Percentiles rank a stretch among this genome's conserved stretches.
Conservation (phyloP, 2,888 invertebrate genomes). For the Philonicus albiceps region DNA sequence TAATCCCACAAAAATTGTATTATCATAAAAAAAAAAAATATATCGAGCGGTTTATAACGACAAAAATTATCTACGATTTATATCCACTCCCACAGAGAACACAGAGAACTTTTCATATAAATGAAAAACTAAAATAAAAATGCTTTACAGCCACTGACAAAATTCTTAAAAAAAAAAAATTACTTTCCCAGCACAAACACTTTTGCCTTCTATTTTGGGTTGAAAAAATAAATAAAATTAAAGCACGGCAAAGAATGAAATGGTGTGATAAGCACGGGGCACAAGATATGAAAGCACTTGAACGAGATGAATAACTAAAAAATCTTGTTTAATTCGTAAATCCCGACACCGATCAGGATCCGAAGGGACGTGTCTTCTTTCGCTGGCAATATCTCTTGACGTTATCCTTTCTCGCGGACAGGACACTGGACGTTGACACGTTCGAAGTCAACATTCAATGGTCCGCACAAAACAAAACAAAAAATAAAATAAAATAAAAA, state of each 20-base stretch:
- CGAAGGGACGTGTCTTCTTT: not conserved
- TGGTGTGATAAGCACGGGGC: not conserved
- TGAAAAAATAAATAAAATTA: not conserved
- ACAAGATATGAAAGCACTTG: not conserved
- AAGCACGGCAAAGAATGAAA: not conserved
- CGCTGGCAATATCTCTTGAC: not conserved
- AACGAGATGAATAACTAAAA: not conserved
- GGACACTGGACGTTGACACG: conserved; percentile 10
- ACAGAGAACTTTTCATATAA: not conserved
- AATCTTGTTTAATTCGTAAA: not conserved
- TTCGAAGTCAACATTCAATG: not conserved
- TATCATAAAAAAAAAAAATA: not conserved
- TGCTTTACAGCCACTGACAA: not conserved
- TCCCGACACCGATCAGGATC: not conserved
- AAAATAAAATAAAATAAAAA: too few relatives aligned
- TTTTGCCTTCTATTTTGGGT: not conserved
- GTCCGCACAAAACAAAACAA: too few relatives aligned
- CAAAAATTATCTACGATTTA: not conserved
- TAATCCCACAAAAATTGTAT: not conserved
- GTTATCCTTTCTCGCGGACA: not conserved
- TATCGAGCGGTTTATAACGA: not conserved
- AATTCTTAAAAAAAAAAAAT: too few relatives aligned
- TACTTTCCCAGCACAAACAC: not conserved
- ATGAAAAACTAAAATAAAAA: not conserved
- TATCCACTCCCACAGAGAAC: not conserved